Evolutionary conservation across 2,888 invertebrate species (phyloP), one percentile per base, ranked within the genome.

Genomic region (Gastracanthus pulcherrimus): DNA sequence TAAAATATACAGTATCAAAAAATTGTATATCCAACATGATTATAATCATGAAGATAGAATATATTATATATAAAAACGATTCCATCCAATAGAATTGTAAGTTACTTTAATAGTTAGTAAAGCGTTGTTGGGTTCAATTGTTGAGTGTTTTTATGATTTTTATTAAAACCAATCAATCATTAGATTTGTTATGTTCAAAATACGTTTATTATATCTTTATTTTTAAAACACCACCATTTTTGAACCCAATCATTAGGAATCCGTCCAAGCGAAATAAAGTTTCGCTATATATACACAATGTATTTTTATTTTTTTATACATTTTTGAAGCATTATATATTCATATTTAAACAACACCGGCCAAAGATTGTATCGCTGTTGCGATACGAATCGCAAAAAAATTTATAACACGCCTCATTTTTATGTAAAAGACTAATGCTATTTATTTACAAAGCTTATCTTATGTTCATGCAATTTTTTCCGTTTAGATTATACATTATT

Each of bases 191-290:
- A 70, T 16, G 23, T 29, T 64, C 48, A 26, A 60, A 64, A 84
- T n/a, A n/a, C n/a, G 58, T 29, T 23, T 62, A 55, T 71, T 29
- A n/a, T 9, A 55, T 62, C 26, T 34, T 38, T 62, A 13, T 26
- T 19, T 66, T 78, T 48, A 77, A 62, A n/a, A n/a, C 11, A 26
- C 64, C 41, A 70, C 34, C 36, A 55, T 67, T 67, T 9, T 66
- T 76, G 71, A 76, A 23, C 70, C 72, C 66, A 45, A 82, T 66
- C 58, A 41, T 78, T 79, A 79, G 72, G 81, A 84, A 83, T 84
- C 86, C 87, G 87, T 87, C 87, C 87, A 86, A 76, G 80, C 80
- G 82, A 75, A 85, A 84, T n/a, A n/a, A n/a, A n/a, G 23, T 83
- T 84, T 84, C 82, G 84, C 79, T 26, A 38, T 55, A 23, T 66